Conservation (phyloP, 2,113 vertebrate genomes). For the Irena cyanogastra region DNA sequence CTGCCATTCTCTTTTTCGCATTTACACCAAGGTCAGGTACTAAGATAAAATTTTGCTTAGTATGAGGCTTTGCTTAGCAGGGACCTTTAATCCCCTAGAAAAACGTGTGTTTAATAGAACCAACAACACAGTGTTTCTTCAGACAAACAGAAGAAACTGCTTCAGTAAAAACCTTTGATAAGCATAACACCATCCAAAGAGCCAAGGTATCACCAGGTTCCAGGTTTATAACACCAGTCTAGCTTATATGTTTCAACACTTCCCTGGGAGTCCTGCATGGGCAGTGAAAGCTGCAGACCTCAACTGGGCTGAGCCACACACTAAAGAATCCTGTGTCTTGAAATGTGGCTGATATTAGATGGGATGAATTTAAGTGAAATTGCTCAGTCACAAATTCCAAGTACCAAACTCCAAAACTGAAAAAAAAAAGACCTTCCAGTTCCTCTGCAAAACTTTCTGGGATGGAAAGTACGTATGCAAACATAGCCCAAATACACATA, state of each 20-base stretch:
- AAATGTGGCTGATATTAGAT: neutral
- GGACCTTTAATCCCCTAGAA: neutral
- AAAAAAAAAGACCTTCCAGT: neutral
- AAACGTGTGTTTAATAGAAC: neutral
- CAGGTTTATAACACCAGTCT: neutral
- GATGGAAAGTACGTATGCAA: neutral
- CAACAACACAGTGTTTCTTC: neutral
- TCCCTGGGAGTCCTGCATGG: neutral
- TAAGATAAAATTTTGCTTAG: neutral
- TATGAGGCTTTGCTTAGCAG: neutral
- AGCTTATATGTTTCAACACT: neutral
- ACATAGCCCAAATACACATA: neutral
- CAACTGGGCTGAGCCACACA: neutral
- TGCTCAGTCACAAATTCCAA: neutral
- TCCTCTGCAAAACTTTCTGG: neutral
- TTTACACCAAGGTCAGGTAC: neutral
- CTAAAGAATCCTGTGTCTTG: neutral
- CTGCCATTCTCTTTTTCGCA: neutral
- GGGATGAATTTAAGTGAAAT: neutral
- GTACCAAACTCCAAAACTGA: neutral
- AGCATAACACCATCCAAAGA: neutral
- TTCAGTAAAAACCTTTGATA: neutral
- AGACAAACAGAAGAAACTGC: neutral
- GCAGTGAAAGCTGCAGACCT: neutral
- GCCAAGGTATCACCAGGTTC: neutral